Evolutionary conservation across 2,797 vertebrate genomes (phyloP).

Genomic region (Notolabrus celidotus): DNA sequence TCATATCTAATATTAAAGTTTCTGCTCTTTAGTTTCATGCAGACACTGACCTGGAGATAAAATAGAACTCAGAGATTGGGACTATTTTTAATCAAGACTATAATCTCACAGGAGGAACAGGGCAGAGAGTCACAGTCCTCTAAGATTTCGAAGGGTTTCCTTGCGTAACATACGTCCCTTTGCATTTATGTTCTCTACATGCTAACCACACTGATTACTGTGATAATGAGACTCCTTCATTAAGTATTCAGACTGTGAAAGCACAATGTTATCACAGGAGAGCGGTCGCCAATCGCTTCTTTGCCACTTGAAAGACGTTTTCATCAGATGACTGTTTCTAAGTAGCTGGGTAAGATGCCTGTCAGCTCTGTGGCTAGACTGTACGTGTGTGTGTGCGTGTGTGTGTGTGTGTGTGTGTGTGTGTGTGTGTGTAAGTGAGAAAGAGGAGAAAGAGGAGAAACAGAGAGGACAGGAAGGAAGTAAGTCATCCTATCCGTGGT

Average conservation of each 20-base stretch:
- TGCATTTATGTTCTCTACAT: not conserved
- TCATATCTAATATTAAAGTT: not conserved
- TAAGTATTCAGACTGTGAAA: slow-evolving; percentile 23
- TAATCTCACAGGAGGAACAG: slow-evolving; percentile 2
- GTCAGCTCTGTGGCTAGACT: slow-evolving; percentile 18
- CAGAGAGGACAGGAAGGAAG: slow-evolving; percentile 9
- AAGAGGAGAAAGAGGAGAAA: not conserved
- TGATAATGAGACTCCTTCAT: slow-evolving; percentile 33
- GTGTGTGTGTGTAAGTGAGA: not conserved
- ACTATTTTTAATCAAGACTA: slow-evolving; percentile 34
- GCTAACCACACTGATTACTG: slow-evolving; percentile 6
- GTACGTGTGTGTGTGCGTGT: not conserved
- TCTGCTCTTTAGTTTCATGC: slow-evolving; percentile 9
- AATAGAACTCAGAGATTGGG: slow-evolving; percentile 12
- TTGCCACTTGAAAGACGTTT: not conserved
- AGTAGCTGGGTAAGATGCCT: slow-evolving; percentile 12
- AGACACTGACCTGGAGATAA: slow-evolving; percentile 1
- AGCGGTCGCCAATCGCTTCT: not conserved
- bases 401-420: not conserved
- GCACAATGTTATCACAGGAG: slow-evolving; percentile 11
- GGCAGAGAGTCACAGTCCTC: too few relatives aligned
- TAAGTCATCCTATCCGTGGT: slow-evolving; percentile 33
- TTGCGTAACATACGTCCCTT: slow-evolving; percentile 10
- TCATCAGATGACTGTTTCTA: slow-evolving; percentile 16
- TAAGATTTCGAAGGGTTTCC: slow-evolving; percentile 25